A percentile compares a stretch with the other conserved stretches of the same genome.
Conservation (phyloP, 2,113 vertebrate genomes). For the Colinus virginianus region DNA sequence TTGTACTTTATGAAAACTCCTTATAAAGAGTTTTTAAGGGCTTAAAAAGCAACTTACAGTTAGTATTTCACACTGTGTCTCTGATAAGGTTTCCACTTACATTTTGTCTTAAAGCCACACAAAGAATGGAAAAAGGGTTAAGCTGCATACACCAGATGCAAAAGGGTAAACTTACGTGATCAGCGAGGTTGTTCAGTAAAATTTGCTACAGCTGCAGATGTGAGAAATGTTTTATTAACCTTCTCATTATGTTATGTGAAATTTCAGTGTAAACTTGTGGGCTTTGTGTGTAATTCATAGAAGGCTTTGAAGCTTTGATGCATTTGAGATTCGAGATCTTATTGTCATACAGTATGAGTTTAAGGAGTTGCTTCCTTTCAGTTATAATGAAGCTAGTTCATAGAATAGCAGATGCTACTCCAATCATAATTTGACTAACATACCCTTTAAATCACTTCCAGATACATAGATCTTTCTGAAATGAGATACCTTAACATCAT, state of each 20-base stretch:
- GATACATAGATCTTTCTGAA: neutral
- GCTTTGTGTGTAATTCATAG: neutral
- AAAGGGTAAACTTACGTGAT: neutral
- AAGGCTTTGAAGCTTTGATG: neutral
- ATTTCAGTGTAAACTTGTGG: neutral
- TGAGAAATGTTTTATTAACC: neutral
- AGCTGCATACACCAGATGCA: neutral
- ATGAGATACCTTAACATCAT: neutral
- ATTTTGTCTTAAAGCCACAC: neutral
- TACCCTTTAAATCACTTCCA: constrained; percentile 6
- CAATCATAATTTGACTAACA: neutral
- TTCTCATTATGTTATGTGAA: neutral
- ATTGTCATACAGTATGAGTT: neutral
- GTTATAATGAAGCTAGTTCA: neutral
- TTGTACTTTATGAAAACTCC: neutral
- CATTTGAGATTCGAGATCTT: neutral
- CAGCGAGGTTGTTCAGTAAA: neutral
- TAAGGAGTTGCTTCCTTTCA: neutral
- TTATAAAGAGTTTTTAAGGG: neutral
- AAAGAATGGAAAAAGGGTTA: neutral
- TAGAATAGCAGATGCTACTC: neutral
- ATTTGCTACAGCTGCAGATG: neutral
- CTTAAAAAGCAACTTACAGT: neutral
- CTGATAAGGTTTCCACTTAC: neutral
- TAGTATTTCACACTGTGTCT: neutral